phyloP scores from a whole-genome alignment of 2,113 vertebrate genomes.

The Chloroceryle aenea region DNA sequence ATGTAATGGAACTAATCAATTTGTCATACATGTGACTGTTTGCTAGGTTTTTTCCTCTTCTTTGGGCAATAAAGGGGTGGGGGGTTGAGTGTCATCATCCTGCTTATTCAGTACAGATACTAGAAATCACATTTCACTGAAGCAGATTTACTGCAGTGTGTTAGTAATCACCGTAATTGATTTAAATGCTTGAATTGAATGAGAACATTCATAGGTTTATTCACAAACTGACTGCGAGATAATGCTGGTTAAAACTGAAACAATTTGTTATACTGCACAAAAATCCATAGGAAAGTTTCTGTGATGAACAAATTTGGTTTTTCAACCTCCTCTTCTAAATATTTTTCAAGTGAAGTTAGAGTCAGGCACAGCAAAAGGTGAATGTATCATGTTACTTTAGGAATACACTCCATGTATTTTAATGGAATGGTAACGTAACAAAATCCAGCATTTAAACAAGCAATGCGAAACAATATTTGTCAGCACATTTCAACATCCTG shows the following conservation, averaged over 20 bases:
- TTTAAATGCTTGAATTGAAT: constrained; percentile 9
- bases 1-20: background rate
- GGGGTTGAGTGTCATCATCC: background rate
- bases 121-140: background rate
- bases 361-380: background rate
- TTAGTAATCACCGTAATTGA: background rate
- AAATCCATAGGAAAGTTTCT: background rate
- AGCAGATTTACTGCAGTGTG: background rate
- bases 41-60: background rate
- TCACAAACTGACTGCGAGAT: background rate
- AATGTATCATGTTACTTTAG: background rate
- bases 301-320: background rate
- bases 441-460: background rate
- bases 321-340: background rate
- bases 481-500: background rate
- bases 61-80: background rate
- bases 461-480: background rate
- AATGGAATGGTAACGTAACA: background rate
- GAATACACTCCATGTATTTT: background rate
- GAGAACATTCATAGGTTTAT: background rate
- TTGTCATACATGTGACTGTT: background rate
- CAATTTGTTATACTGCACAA: background rate
- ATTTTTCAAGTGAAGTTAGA: background rate
- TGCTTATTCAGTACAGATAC: background rate
- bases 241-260: background rate